Evolutionary conservation across 2,797 vertebrate species (phyloP), one percentile per base, ranked within the genome.

Genomic region (Catharus ustulatus): DNA sequence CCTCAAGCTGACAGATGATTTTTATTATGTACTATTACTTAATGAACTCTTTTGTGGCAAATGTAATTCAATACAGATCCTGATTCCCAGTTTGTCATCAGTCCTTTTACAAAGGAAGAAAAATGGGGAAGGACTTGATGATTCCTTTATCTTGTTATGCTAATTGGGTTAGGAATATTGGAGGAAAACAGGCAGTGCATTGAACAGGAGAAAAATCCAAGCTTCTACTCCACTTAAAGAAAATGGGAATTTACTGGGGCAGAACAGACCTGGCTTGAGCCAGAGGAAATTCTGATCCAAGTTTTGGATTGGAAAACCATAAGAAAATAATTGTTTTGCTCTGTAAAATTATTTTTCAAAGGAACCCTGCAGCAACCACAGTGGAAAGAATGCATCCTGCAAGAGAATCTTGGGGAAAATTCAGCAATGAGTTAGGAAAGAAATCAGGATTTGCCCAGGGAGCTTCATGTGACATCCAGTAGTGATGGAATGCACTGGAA

Each of bases 31-130:
- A 97, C 97, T 98, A 97, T 98, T 97, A 98, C 97, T 98, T 98
- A 99, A 99, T 98, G 98, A 98, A 98, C 98, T 98, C 97, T 98
- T 98, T 98, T 98, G 95, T 98, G 98, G 97, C 97, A 96, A 98
- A 98, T 98, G 98, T 99, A 98, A 99, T 98, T 98, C 98, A 98
- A 98, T 98, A 98, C 96, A 97, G 98, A 98, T 97, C 97, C 97
- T 96, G 97, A 98, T 97, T 97, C 97, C 96, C 87, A 96, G 97
- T 97, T 96, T 98, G 96, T 97, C 97, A 96, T 97, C 95, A 84
- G 94, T 90, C 93, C 93, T 97, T 96, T 97, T 96, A 93, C 84
- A 89, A 90, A 87, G 80, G 94, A 91, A 95, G 87, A 96, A 94
- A 95, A 96, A 97, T 97, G 95, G 78, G 90, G 81, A 84, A 79